Percentiles rank a stretch among this genome's conserved stretches.
phyloP scores from a whole-genome alignment of 2,113 vertebrate genomes.

The Daubentonia madagascariensis region DNA sequence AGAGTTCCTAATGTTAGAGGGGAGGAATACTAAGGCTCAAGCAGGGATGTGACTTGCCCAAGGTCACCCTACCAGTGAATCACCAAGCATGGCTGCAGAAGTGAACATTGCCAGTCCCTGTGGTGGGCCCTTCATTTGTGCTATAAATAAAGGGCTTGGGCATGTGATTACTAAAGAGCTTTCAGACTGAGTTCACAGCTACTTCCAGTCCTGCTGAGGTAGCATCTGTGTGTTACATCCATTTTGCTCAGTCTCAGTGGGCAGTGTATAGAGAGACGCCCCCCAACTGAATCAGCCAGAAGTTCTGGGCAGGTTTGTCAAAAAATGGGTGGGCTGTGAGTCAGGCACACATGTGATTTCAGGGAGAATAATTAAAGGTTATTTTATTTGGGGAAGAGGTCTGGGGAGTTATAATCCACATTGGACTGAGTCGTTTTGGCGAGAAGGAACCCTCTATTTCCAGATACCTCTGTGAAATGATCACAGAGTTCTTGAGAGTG shows the following conservation, averaged over 20 bases:
- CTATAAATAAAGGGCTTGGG: conserved; percentile 71
- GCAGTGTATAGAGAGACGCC: conserved; percentile 45
- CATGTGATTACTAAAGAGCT: conserved; percentile 64
- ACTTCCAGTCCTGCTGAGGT: conserved; percentile 74
- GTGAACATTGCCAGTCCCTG: not conserved
- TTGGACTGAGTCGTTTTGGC: not conserved
- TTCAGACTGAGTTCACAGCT: conserved; percentile 73
- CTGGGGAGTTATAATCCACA: not conserved
- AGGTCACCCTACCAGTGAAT: not conserved
- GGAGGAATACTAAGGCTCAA: not conserved
- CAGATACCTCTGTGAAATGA: not conserved
- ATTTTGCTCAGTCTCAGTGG: conserved; percentile 63
- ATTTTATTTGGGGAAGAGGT: not conserved
- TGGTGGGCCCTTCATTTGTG: conserved; percentile 45
- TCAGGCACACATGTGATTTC: not conserved
- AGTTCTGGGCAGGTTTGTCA: not conserved
- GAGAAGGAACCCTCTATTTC: not conserved
- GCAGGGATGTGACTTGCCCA: not conserved
- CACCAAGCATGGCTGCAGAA: not conserved
- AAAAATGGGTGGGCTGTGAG: not conserved
- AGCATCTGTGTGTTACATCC: conserved; percentile 76
- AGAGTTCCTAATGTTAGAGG: not conserved
- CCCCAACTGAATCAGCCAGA: conserved; percentile 11
- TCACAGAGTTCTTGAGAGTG: not conserved
- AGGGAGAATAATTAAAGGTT: not conserved